Evolutionary conservation across 2,888 invertebrate species (phyloP).

Genomic region (Oligia fasciuncula): DNA sequence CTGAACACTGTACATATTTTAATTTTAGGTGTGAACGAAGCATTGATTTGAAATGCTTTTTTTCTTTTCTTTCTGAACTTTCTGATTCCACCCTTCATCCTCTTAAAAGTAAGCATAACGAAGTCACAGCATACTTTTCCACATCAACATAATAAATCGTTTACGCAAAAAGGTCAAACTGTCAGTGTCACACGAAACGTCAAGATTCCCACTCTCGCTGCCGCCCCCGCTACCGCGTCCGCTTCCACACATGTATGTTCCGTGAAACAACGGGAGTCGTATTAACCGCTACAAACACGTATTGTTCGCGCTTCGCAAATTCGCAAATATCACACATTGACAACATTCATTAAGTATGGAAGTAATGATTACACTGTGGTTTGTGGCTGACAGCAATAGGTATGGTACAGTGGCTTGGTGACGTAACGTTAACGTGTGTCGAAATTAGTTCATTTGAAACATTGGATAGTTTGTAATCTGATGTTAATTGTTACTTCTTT

Average conservation of each 20-base stretch:
- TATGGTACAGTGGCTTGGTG: conserved; percentile 2
- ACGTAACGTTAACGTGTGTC: neutral
- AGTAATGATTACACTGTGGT: conserved; percentile 45
- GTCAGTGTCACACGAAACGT: neutral
- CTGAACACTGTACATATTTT: neutral
- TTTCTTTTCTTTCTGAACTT: too few relatives aligned
- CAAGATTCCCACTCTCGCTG: too few relatives aligned
- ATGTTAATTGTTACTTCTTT: neutral
- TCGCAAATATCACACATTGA: conserved; percentile 59
- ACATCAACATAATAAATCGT: neutral
- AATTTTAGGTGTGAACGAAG: neutral
- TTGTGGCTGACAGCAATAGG: conserved; percentile 11
- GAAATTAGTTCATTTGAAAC: neutral
- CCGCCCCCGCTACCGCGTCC: neutral
- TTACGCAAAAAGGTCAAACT: neutral
- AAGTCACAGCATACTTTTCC: neutral
- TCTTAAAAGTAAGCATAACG: too few relatives aligned
- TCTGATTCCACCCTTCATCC: too few relatives aligned
- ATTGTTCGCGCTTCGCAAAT: conserved; percentile 42
- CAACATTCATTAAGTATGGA: conserved; percentile 57
- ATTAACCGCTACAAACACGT: conserved; percentile 31
- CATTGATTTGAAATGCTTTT: neutral
- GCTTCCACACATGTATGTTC: neutral
- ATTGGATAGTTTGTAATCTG: neutral
- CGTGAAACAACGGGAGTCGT: neutral